These are phyloP conservation scores for Magallana angulata DNA, from an alignment of 1,140 invertebrate genomes.

Conservation along the genomic window DNA sequence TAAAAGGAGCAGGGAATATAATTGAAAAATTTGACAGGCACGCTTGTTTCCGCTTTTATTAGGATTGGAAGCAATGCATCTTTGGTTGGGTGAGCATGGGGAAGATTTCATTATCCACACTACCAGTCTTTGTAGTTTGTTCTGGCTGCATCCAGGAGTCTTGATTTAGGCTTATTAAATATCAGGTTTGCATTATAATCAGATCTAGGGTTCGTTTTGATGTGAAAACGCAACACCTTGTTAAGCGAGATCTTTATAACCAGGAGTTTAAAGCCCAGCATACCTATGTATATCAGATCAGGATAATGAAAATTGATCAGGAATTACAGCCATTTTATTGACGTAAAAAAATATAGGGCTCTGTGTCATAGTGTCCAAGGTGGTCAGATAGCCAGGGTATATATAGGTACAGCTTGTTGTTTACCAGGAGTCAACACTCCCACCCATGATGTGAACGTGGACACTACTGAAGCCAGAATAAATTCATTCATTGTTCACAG, in stretches of 20 bases:
- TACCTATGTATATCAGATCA: neutral
- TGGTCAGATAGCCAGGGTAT: neutral
- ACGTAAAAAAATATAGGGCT: neutral
- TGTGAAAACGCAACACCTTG: conserved; percentile 18
- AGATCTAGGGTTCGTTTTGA: conserved; percentile 13
- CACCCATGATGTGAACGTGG: conserved; percentile 5
- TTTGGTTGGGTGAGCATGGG: neutral
- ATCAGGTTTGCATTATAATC: conserved; percentile 10
- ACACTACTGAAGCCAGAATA: neutral
- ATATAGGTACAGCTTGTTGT: neutral
- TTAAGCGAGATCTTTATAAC: conserved; percentile 22
- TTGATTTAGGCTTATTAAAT: conserved; percentile 20
- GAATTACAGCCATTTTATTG: neutral
- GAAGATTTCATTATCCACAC: conserved; percentile 19
- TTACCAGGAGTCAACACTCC: neutral
- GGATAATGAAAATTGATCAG: conserved; percentile 21
- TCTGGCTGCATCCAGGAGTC: neutral
- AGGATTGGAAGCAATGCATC: conserved; percentile 21
- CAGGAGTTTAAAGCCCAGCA: conserved; percentile 11
- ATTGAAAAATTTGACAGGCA: conserved; percentile 36
- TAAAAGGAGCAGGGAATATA: neutral
- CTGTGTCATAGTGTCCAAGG: neutral
- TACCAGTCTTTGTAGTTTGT: conserved; percentile 1
- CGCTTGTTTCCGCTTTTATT: conserved; percentile 19
- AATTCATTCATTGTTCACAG: neutral